Percentiles rank a stretch among this genome's conserved stretches.
phyloP scores from a whole-genome alignment of 1,140 invertebrate species.

The Apis cerana region DNA sequence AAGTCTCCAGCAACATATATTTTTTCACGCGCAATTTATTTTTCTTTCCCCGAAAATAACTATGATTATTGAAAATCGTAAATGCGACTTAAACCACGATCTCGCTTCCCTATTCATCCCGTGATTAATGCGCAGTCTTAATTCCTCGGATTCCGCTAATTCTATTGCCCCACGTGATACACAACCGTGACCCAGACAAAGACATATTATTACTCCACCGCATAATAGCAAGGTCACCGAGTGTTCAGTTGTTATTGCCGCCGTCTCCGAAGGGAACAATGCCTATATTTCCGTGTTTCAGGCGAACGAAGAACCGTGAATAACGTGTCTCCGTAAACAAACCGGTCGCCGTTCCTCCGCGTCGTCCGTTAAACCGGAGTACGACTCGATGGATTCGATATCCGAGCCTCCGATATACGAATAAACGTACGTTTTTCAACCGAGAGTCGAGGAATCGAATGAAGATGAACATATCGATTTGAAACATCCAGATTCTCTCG shows the following conservation, averaged over 20 bases:
- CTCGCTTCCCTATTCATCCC: neutral
- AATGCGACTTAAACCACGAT: neutral
- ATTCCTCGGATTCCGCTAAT: neutral
- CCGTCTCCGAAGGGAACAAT: constrained; percentile 7
- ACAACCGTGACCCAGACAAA: neutral
- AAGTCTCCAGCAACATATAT: neutral
- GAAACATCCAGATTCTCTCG: too few relatives aligned
- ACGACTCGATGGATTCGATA: neutral
- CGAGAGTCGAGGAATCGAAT: constrained; percentile 15
- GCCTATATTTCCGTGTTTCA: neutral
- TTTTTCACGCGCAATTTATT: neutral
- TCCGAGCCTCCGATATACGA: constrained; percentile 4
- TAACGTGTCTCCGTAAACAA: neutral
- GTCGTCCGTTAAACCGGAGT: neutral
- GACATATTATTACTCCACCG: constrained; percentile 6
- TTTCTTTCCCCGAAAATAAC: too few relatives aligned
- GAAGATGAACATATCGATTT: neutral
- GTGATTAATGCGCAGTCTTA: constrained; percentile 6
- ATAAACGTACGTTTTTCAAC: neutral
- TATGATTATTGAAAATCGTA: neutral
- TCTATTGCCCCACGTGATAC: neutral
- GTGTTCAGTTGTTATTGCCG: constrained; percentile 5
- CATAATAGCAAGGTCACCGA: constrained; percentile 5
- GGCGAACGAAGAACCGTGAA: neutral
- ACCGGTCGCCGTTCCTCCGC: neutral